Conservation (phyloP, 2,113 vertebrate genomes). For the Alouatta palliata region DNA sequence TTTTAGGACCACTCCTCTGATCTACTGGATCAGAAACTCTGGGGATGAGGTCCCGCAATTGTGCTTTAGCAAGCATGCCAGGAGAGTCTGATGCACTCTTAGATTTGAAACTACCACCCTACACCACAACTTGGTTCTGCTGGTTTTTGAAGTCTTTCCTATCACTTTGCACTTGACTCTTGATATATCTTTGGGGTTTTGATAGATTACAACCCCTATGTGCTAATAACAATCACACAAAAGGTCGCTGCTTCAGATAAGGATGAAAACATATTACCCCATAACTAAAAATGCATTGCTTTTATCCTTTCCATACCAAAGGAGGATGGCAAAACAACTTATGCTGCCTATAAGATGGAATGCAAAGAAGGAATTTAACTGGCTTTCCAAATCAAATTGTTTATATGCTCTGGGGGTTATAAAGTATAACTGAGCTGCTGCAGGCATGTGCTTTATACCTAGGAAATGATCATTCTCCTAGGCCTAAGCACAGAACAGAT, state of each 20-base stretch:
- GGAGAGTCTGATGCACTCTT: not conserved
- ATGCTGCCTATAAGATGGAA: not conserved
- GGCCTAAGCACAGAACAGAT: constrained; percentile 9
- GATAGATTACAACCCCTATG: constrained; percentile 13
- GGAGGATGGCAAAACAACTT: not conserved
- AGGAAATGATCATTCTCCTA: constrained; percentile 46
- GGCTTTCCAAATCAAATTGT: constrained; percentile 62
- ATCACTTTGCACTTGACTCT: constrained; percentile 5
- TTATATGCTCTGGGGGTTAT: constrained; percentile 33
- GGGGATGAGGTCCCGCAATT: not conserved
- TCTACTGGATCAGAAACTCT: not conserved
- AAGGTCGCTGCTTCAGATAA: constrained; percentile 44
- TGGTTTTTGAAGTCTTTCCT: constrained; percentile 6
- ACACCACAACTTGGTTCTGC: not conserved
- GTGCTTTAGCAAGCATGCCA: not conserved
- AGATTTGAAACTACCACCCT: not conserved
- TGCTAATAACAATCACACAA: constrained; percentile 44
- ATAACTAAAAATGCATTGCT: not conserved
- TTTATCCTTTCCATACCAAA: constrained; percentile 25
- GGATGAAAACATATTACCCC: not conserved
- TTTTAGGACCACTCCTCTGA: not conserved
- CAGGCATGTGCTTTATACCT: constrained; percentile 42
- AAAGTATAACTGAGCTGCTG: constrained; percentile 52
- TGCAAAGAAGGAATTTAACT: constrained; percentile 43
- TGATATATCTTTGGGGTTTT: constrained; percentile 15